Evolutionary conservation across 2,888 invertebrate genomes (phyloP).

Genomic region (Eilema griseolum): DNA sequence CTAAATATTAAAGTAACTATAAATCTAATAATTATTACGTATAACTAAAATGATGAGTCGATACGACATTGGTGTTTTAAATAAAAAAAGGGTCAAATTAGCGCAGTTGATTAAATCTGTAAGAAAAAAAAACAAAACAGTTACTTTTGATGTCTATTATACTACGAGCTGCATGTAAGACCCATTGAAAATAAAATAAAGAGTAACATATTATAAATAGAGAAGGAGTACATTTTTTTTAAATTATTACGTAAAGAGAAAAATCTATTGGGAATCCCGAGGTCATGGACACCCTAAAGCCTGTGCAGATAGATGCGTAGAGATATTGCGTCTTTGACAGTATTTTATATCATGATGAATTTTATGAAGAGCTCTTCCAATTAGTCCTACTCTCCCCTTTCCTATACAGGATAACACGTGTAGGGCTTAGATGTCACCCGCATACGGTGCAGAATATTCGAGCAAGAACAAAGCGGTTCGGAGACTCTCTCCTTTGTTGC

Average conservation of each 20-base stretch:
- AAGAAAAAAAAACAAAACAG: background rate
- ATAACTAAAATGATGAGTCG: background rate
- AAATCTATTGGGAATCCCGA: too few relatives aligned
- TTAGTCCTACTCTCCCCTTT: too few relatives aligned
- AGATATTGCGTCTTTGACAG: too few relatives aligned
- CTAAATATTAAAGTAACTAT: background rate
- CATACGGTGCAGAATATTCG: too few relatives aligned
- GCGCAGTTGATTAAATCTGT: background rate
- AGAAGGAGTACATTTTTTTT: background rate
- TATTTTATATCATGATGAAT: too few relatives aligned
- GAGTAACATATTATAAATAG: background rate
- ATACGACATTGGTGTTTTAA: background rate
- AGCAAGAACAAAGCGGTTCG: too few relatives aligned
- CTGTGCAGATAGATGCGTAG: too few relatives aligned
- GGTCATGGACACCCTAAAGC: too few relatives aligned
- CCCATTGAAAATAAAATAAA: background rate
- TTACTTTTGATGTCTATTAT: background rate
- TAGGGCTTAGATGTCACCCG: too few relatives aligned
- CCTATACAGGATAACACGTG: too few relatives aligned
- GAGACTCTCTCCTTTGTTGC: too few relatives aligned
- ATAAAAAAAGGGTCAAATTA: background rate
- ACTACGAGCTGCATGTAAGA: background rate
- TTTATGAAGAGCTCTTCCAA: too few relatives aligned
- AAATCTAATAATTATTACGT: background rate
- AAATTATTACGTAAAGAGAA: background rate